Evolutionary conservation across 2,888 invertebrate genomes (phyloP).

Genomic region (Mylabris sibirica): DNA sequence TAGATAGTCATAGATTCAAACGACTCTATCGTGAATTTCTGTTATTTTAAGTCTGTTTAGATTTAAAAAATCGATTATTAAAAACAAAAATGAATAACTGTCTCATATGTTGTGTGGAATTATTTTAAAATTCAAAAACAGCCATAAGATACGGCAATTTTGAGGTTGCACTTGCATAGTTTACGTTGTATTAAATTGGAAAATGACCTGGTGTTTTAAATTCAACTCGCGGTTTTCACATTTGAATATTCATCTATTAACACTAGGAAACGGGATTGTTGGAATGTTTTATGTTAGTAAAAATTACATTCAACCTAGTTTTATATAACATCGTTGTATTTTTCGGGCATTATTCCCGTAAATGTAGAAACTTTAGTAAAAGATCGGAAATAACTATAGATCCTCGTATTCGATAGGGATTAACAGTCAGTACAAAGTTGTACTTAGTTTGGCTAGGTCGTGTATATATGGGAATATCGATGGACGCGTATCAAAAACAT

Average conservation of each 20-base stretch:
- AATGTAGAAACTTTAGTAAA: conserved; percentile 12
- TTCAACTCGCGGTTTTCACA: conserved; percentile 4
- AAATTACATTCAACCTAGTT: conserved; percentile 14
- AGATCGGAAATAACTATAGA: conserved; percentile 13
- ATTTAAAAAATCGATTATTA: background rate
- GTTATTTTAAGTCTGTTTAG: background rate
- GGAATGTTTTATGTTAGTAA: conserved; percentile 6
- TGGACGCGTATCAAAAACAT: conserved; percentile 29
- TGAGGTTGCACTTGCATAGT: background rate
- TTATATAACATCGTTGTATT: background rate
- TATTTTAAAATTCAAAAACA: conserved; percentile 9
- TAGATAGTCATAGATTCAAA: background rate
- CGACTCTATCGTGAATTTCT: background rate
- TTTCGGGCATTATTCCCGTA: background rate
- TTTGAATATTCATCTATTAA: conserved; percentile 15
- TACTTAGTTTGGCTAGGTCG: conserved; percentile 33
- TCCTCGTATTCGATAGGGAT: background rate
- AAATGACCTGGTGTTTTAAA: conserved; percentile 3
- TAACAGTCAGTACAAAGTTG: conserved; percentile 23
- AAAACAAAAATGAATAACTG: background rate
- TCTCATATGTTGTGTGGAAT: background rate
- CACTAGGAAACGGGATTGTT: conserved; percentile 9
- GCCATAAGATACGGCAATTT: background rate
- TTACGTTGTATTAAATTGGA: conserved; percentile 10
- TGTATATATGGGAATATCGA: conserved; percentile 20